Percentiles rank a stretch among this genome's conserved stretches.
These are phyloP conservation scores for Eonycteris spelaea DNA, from an alignment of 2,113 vertebrate species.

Conservation along the genomic window DNA sequence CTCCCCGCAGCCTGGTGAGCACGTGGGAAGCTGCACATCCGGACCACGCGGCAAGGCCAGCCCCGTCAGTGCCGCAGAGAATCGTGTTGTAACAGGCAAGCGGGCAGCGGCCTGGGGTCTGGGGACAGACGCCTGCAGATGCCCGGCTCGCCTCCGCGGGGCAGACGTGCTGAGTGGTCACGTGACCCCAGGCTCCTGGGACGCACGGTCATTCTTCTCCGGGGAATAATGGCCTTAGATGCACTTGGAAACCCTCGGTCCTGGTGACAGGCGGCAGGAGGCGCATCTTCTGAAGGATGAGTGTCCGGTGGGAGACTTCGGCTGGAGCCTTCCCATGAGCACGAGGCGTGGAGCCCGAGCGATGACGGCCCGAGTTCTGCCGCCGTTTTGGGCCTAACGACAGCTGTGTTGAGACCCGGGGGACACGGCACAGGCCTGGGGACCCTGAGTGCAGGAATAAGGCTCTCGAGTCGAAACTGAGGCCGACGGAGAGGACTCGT, in stretches of 20 bases:
- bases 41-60: not conserved
- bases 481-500: not conserved
- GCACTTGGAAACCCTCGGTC: not conserved
- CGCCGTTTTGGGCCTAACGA: not conserved
- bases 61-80: too few species aligned
- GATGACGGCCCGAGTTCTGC: too few species aligned
- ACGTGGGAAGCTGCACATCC: too few species aligned
- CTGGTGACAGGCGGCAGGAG: too few species aligned
- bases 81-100: rapidly evolving
- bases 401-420: rapidly evolving
- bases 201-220: rapidly evolving
- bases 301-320: not conserved
- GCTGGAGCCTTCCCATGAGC: rapidly evolving
- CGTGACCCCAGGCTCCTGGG: too few species aligned
- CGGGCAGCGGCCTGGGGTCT: not conserved
- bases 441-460: too few species aligned
- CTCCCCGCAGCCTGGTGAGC: too few species aligned
- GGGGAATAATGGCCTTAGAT: not conserved
- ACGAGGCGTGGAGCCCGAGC: not conserved
- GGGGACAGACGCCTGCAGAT: not conserved
- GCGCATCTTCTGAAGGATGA: too few species aligned
- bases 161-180: too few species aligned
- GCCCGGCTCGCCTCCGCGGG: too few species aligned
- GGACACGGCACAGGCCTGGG: not conserved
- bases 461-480: not conserved